These are phyloP conservation scores for Diarsia brunnea DNA, from an alignment of 2,888 invertebrate species.

Conservation along the genomic window DNA sequence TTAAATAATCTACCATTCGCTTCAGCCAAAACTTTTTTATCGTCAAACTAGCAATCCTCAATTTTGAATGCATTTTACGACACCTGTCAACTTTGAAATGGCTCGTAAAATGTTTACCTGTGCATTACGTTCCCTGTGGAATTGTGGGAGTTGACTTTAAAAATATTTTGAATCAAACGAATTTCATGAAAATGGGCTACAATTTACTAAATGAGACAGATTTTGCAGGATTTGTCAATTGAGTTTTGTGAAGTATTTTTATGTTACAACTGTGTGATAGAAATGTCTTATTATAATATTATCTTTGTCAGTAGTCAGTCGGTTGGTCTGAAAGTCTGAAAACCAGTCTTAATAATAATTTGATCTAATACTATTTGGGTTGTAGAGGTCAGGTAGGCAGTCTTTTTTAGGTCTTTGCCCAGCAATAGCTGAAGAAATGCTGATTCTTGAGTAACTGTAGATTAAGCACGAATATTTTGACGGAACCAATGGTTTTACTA, in stretches of 20 bases:
- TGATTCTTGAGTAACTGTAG: too few relatives aligned
- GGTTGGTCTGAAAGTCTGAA: too few relatives aligned
- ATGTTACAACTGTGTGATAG: not conserved
- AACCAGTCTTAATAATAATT: too few relatives aligned
- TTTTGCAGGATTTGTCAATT: slow-evolving; percentile 19
- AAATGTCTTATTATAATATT: too few relatives aligned
- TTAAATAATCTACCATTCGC: slow-evolving; percentile 57
- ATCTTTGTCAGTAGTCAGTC: too few relatives aligned
- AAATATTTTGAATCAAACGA: slow-evolving; percentile 34
- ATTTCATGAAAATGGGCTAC: slow-evolving; percentile 33
- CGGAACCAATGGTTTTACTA: not conserved
- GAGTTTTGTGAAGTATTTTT: not conserved
- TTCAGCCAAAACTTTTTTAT: slow-evolving; percentile 58
- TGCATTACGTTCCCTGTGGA: slow-evolving; percentile 40
- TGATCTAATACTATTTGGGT: too few relatives aligned
- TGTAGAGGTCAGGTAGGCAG: too few relatives aligned
- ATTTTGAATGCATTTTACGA: slow-evolving; percentile 67
- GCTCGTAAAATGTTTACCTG: slow-evolving; percentile 61
- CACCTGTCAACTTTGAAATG: slow-evolving; percentile 62
- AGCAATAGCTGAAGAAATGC: not conserved
- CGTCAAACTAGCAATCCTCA: slow-evolving; percentile 60
- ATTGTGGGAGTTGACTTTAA: slow-evolving; percentile 17
- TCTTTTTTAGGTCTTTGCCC: not conserved
- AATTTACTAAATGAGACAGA: slow-evolving; percentile 27
- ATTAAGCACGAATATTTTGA: not conserved